phyloP scores from a whole-genome alignment of 2,888 invertebrate species.

The Dromius quadrimaculatus region DNA sequence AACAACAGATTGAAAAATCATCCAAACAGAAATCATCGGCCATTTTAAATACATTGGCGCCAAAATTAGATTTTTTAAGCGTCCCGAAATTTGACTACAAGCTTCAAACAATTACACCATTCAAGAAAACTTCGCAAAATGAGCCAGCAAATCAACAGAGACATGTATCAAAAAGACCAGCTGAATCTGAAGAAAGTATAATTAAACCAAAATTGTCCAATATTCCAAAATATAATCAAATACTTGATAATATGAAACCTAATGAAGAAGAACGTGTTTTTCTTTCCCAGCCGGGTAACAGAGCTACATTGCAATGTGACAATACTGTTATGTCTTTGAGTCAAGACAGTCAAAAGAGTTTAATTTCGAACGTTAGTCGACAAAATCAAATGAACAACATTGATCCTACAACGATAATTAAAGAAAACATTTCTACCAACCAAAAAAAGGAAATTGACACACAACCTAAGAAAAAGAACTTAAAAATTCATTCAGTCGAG shows the following conservation, averaged over 20 bases:
- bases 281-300: background rate
- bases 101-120: background rate
- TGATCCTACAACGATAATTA: background rate
- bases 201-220: background rate
- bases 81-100: background rate
- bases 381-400: background rate
- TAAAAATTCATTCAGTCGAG: too few relatives aligned
- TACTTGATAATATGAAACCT: background rate
- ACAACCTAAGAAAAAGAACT: background rate
- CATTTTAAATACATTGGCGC: background rate
- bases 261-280: background rate
- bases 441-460: background rate
- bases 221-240: background rate
- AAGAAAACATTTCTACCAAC: background rate
- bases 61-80: background rate
- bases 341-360: background rate
- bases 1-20: background rate
- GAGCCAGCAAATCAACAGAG: background rate
- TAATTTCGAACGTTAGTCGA: background rate
- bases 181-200: background rate
- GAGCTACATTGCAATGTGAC: background rate
- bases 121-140: background rate
- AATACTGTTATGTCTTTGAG: constrained; percentile 1
- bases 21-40: background rate
- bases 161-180: background rate